Percentiles rank a stretch among this genome's conserved stretches.
phyloP scores from a whole-genome alignment of 2,797 vertebrate species.

The Semotilus atromaculatus region DNA sequence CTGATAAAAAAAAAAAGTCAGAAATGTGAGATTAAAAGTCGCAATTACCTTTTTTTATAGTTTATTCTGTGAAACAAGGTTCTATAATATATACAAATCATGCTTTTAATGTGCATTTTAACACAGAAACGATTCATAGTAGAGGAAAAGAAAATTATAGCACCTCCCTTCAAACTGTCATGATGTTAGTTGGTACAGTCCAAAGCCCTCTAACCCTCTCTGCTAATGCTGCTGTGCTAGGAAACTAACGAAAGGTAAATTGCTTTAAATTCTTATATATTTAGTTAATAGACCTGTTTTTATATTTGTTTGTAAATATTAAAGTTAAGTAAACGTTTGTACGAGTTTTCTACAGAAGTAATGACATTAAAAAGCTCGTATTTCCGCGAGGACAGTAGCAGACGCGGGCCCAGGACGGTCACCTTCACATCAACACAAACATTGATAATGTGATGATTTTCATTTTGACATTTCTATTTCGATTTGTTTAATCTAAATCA shows the following conservation, averaged over 20 bases:
- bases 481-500: not conserved
- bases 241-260: constrained; percentile 22
- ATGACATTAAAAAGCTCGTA: not conserved
- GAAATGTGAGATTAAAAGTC: no score
- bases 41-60: no score
- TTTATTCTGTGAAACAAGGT: no score
- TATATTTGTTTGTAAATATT: not conserved
- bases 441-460: not conserved
- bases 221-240: constrained; percentile 53
- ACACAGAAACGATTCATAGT: no score
- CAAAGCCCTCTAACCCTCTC: constrained; percentile 71
- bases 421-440: constrained; percentile 32
- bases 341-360: not conserved
- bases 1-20: no score
- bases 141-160: not conserved
- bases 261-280: not conserved
- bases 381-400: not conserved
- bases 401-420: constrained; percentile 5
- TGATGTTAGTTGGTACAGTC: constrained; percentile 69
- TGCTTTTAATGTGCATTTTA: no score
- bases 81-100: no score
- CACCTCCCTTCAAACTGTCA: not conserved
- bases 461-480: not conserved
- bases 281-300: not conserved
- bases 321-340: not conserved